Conservation (phyloP, 1,140 invertebrate species). For the Drosophila yakuba region DNA sequence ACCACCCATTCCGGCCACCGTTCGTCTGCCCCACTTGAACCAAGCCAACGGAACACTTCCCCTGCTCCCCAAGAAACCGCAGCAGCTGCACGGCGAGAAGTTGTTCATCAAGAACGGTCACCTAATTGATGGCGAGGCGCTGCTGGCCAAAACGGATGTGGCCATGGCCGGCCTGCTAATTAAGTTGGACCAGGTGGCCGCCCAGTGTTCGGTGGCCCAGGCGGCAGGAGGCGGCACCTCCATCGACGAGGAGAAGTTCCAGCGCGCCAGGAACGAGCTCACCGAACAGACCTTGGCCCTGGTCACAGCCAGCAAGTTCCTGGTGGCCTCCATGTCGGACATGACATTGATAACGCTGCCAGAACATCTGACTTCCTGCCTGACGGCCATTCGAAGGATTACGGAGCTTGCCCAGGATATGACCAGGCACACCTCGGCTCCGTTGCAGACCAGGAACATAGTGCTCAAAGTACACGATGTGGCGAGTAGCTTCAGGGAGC, state of each 20-base stretch:
- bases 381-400: constrained; percentile 88
- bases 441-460: constrained; percentile 91
- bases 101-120: constrained; percentile 86
- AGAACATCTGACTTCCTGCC: constrained; percentile 89
- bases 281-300: constrained; percentile 91
- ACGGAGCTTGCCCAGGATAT: constrained; percentile 90
- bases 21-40: constrained; percentile 63
- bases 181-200: constrained; percentile 88
- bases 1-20: constrained; percentile 79
- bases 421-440: constrained; percentile 90
- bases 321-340: constrained; percentile 92
- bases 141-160: constrained; percentile 88
- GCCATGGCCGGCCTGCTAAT: constrained; percentile 88
- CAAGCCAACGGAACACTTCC: constrained; percentile 61
- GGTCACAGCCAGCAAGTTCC: constrained; percentile 92
- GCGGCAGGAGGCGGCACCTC: constrained; percentile 88
- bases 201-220: constrained; percentile 89
- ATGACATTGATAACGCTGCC: constrained; percentile 86
- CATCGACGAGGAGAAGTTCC: constrained; percentile 90
- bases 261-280: constrained; percentile 91
- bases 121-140: constrained; percentile 86
- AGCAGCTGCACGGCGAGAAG: constrained; percentile 76
- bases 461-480: constrained; percentile 92
- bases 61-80: constrained; percentile 76
- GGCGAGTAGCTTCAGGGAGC: constrained; percentile 90